Evolutionary conservation across 2,797 vertebrate genomes (phyloP), one percentile per base, ranked within the genome.

Genomic region (Carduelis carduelis): DNA sequence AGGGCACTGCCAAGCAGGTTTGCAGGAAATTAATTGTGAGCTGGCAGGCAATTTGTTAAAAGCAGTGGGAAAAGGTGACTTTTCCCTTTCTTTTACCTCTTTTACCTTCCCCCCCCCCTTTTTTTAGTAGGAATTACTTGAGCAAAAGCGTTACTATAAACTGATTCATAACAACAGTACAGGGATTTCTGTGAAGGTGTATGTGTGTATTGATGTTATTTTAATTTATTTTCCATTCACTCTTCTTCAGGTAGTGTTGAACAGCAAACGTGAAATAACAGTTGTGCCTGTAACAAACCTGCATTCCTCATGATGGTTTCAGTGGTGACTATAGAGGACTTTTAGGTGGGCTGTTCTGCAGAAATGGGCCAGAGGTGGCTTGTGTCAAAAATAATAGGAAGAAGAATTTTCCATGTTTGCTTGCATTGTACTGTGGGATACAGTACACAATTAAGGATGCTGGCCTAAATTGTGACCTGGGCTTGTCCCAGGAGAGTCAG

Each of bases 371-470:
- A 55, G 8, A 46, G 41, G 61, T 84, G 90, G 64, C 53, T 56
- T 6, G 1, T 1, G 61, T 88, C 87, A 95, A 93, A 95, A 95
- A 88, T 89, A 95, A 83, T 74, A 92, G 80, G 74, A 97, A 96
- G 39, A 65, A 83, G 68, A 93, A 85, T 89, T 87, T 95, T 75
- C 79, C 7, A 0, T 77, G 83, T 96, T 93, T 93, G 41, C 57
- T 97, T 87, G 79, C 46, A 20, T 81, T 94, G 65, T 75, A 28
- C 86, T 87, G 17, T 83, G 71, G 65, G 61, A 91, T 87, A 89
- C 57, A 94, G 81, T 56, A 83, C 35, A 92, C 61, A 96, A 43
- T 95, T 95, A 94, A 94, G 94, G 83, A 94, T 2, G 30, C 44
- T 92, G 53, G 35, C 24, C 55, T 76, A 39, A 39, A 39, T 39